A percentile compares a stretch with the other conserved stretches of the same genome.
phyloP scores from a whole-genome alignment of 2,797 vertebrate species.

The Carduelis carduelis region DNA sequence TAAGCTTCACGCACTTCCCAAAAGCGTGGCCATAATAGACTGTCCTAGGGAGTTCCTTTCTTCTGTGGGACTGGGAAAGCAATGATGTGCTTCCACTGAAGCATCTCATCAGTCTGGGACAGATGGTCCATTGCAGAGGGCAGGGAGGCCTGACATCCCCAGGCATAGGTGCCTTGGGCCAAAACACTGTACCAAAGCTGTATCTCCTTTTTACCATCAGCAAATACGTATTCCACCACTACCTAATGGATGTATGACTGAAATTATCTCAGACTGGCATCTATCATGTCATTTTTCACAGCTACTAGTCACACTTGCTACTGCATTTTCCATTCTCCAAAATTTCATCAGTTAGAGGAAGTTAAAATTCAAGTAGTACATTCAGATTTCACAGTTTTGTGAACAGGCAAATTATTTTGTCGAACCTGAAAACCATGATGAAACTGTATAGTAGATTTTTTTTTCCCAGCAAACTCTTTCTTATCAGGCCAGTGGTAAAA shows the following conservation, averaged over 20 bases:
- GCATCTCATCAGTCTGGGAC: background rate
- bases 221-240: background rate
- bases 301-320: constrained; percentile 3
- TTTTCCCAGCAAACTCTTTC: background rate
- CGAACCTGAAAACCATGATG: constrained; percentile 19
- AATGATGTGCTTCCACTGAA: background rate
- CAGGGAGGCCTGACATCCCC: background rate
- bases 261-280: constrained; percentile 31
- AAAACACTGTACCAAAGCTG: background rate
- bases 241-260: background rate
- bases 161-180: background rate
- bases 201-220: background rate
- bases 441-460: background rate
- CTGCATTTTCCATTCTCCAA: constrained; percentile 3
- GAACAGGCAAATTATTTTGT: constrained; percentile 58
- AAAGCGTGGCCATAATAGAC: background rate
- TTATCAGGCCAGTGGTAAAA: background rate
- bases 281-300: constrained; percentile 38
- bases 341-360: constrained; percentile 17
- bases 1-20: background rate
- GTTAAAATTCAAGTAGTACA: constrained; percentile 50
- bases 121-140: background rate
- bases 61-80: background rate
- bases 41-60: background rate
- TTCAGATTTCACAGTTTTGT: constrained; percentile 57